phyloP scores from a whole-genome alignment of 2,888 invertebrate species.

The Gymnocheta viridis region DNA sequence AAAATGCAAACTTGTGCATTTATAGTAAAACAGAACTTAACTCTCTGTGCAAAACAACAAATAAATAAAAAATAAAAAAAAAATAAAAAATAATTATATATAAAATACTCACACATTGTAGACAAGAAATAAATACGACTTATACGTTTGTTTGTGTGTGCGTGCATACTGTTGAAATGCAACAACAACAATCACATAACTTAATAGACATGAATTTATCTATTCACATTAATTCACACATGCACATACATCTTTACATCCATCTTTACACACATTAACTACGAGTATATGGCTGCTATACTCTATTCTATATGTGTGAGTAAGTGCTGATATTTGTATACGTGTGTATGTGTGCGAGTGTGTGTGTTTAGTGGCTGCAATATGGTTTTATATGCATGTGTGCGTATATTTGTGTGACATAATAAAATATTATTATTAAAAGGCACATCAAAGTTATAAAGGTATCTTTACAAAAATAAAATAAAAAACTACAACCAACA shows the following conservation, averaged over 20 bases:
- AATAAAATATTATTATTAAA: slow-evolving; percentile 81
- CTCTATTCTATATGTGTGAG: background rate
- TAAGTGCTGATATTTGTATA: background rate
- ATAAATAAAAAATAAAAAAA: background rate
- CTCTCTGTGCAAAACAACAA: slow-evolving; percentile 23
- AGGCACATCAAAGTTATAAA: slow-evolving; percentile 80
- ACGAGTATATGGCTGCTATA: background rate
- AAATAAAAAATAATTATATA: slow-evolving; percentile 5
- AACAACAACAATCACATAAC: slow-evolving; percentile 29
- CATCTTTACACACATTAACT: background rate
- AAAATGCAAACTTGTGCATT: slow-evolving; percentile 79
- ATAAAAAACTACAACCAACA: slow-evolving; percentile 19
- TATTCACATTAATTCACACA: background rate
- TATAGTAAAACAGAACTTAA: slow-evolving; percentile 37
- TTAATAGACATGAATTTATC: slow-evolving; percentile 1
- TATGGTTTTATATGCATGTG: slow-evolving; percentile 47
- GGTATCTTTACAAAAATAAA: slow-evolving; percentile 75
- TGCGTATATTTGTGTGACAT: slow-evolving; percentile 72
- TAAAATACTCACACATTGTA: slow-evolving; percentile 46
- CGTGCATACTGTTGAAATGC: slow-evolving; percentile 28
- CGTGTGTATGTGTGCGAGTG: background rate
- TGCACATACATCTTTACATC: background rate
- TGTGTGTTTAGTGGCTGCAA: slow-evolving; percentile 53
- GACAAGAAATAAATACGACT: background rate
- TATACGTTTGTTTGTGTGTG: background rate